phyloP scores from a whole-genome alignment of 2,888 invertebrate genomes.

The Mythimna vitellina region DNA sequence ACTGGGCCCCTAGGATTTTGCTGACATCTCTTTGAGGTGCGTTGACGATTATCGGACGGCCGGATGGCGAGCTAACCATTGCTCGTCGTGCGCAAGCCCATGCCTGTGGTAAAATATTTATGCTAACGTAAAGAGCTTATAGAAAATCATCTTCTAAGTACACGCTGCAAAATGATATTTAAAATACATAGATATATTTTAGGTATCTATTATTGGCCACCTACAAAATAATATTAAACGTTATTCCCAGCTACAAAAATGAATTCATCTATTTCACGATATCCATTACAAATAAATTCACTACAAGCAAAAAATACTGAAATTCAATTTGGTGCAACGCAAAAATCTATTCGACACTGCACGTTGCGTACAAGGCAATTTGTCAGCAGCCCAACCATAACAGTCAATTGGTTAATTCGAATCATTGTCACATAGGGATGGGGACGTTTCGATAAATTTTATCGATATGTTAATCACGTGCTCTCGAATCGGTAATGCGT shows the following conservation, averaged over 20 bases:
- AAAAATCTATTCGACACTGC: conserved; percentile 55
- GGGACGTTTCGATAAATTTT: conserved; percentile 69
- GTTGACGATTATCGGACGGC: too few relatives aligned
- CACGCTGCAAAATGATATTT: neutral
- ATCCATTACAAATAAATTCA: conserved; percentile 56
- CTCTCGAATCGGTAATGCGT: conserved; percentile 67
- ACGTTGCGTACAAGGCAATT: conserved; percentile 53
- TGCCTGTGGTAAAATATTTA: too few relatives aligned
- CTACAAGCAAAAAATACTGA: conserved; percentile 47
- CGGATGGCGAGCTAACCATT: too few relatives aligned
- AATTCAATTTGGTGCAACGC: conserved; percentile 54
- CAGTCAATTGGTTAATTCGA: conserved; percentile 68
- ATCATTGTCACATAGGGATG: conserved; percentile 69
- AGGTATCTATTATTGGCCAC: neutral
- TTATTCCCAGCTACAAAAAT: conserved; percentile 25
- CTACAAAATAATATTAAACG: neutral
- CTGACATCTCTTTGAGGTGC: too few relatives aligned
- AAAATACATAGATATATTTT: neutral
- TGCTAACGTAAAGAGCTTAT: too few relatives aligned
- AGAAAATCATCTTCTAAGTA: neutral
- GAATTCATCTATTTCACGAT: conserved; percentile 24
- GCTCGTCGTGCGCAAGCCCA: too few relatives aligned
- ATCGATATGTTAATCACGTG: conserved; percentile 75
- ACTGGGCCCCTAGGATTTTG: too few relatives aligned
- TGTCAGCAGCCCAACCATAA: conserved; percentile 61